Evolutionary conservation across 2,888 invertebrate genomes (phyloP).

Genomic region (Arrhopalites spinosus): DNA sequence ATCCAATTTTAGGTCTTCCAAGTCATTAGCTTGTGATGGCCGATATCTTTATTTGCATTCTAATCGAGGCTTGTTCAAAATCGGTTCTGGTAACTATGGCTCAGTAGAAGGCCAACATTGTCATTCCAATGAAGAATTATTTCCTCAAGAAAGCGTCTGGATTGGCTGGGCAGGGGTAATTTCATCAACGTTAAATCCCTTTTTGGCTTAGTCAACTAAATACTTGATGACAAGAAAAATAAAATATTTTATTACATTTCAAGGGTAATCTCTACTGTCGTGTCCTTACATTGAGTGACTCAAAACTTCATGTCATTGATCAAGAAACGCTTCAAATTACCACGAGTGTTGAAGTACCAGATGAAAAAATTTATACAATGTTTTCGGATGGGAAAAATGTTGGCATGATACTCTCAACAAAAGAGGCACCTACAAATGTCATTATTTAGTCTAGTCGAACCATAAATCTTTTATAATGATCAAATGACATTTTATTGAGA

Average conservation of each 20-base stretch:
- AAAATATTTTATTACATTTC: slow-evolving; percentile 55
- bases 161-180: slow-evolving; percentile 81
- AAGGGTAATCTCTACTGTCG: slow-evolving; percentile 76
- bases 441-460: not conserved
- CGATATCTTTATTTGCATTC: slow-evolving; percentile 85
- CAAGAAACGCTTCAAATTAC: slow-evolving; percentile 59
- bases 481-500: no score
- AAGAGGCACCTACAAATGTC: slow-evolving; percentile 65
- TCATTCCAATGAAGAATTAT: slow-evolving; percentile 79
- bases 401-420: slow-evolving; percentile 76
- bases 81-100: slow-evolving; percentile 93
- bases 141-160: slow-evolving; percentile 80
- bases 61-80: slow-evolving; percentile 82
- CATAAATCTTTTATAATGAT: no score
- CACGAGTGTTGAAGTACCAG: slow-evolving; percentile 44
- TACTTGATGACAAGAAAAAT: not conserved
- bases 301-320: slow-evolving; percentile 66
- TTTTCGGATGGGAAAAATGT: slow-evolving; percentile 81
- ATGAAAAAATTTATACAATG: slow-evolving; percentile 63
- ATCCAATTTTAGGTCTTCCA: slow-evolving; percentile 39
- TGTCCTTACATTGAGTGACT: slow-evolving; percentile 62
- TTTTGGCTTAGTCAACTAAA: not conserved
- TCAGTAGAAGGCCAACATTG: slow-evolving; percentile 91
- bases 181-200: not conserved
- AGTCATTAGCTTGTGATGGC: slow-evolving; percentile 80